Base-by-base conservation (phyloP, 2,113 vertebrate species). In the Taurulus bubalis region DNA sequence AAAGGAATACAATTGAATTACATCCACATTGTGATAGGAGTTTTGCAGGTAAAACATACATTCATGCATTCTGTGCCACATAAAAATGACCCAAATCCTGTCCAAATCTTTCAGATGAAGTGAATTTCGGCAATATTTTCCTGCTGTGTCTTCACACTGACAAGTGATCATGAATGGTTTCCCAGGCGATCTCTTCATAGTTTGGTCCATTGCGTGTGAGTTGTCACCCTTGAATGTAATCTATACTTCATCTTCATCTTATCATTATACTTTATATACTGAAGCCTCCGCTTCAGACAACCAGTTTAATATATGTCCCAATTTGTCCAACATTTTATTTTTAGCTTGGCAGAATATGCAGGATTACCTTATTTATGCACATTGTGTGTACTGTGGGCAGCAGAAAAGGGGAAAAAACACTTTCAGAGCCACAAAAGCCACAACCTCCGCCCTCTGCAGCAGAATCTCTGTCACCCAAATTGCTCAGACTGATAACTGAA, bases 351-450 rank as follows among this genome's bases (percentile, higher is more conserved):
- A 22, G 12, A 49, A 24, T 53, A 51, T 53, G 32, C n/a, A 59
- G 12, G 16, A 45, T 64, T 49, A 14, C 1, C 0, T 67, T 47
- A 56, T 32, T 55, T 9, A 51, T 66, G 36, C 34, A 0, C 9
- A n/a, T 45, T 0, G 68, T 30, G n/a, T 47, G 34, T 47, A 20
- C 45, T 68, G 59, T 77, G 20, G 1, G 8, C 26, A 30, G 10
- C 53, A 58, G 72, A 71, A 64, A 36, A 30, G 6, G 8, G n/a
- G 45, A 2, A 22, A 76, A 89, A 88, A 87, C 72, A 82, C 86
- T 86, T 87, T n/a, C 86, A 77, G 79, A 88, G 60, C 32, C 62
- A 4, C 45, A 72, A 8, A 34, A 22, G 49, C 18, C 30, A 75
- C 12, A 14, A 77, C 34, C 14, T 53, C 62, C 68, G 55, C n/a